Percentiles rank a stretch among this genome's conserved stretches.
phyloP scores from a whole-genome alignment of 2,113 vertebrate genomes.

The Uria lomvia region DNA sequence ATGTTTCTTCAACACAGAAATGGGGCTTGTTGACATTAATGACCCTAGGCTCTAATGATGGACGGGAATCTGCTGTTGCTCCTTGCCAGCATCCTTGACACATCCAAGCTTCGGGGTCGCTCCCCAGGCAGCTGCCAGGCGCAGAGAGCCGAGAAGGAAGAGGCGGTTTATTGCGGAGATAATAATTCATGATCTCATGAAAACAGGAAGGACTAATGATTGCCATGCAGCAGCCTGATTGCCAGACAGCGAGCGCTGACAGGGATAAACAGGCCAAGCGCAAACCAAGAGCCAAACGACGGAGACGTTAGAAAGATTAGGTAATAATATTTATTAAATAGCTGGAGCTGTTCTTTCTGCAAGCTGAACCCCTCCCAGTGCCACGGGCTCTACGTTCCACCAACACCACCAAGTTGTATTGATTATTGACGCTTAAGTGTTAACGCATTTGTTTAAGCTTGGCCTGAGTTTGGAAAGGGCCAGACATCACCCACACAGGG shows the following conservation, averaged over 20 bases:
- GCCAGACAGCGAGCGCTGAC: constrained; percentile 20
- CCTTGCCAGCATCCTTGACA: neutral
- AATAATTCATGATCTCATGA: constrained; percentile 53
- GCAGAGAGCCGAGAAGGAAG: neutral
- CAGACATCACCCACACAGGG: neutral
- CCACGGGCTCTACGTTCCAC: neutral
- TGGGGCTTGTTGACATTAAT: neutral
- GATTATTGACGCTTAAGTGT: neutral
- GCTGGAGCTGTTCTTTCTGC: constrained; percentile 11
- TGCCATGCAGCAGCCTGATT: constrained; percentile 5
- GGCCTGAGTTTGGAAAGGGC: neutral
- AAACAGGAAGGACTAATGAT: constrained; percentile 48
- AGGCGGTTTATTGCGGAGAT: constrained; percentile 25
- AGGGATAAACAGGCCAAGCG: neutral
- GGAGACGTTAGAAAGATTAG: constrained; percentile 4
- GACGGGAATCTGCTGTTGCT: neutral
- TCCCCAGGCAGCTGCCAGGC: neutral
- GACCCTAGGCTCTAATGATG: neutral
- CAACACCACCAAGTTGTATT: neutral
- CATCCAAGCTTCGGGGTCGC: neutral
- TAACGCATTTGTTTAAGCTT: neutral
- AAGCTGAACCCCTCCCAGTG: neutral
- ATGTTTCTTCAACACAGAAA: neutral
- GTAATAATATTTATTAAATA: constrained; percentile 6
- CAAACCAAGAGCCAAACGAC: neutral